Evolutionary conservation across 2,888 invertebrate species (phyloP).

Genomic region (Tanytarsus gracilentus): DNA sequence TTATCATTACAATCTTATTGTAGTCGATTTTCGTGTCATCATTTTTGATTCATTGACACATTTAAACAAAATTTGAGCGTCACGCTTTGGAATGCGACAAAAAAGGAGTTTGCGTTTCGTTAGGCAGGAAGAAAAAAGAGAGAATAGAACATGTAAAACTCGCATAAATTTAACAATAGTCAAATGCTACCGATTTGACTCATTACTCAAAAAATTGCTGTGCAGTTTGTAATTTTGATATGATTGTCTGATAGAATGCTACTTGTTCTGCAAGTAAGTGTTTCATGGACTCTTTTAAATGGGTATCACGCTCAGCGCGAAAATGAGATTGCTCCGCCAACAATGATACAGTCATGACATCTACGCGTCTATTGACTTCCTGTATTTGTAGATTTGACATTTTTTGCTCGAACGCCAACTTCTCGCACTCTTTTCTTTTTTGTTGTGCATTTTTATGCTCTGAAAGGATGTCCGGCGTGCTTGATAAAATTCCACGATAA

Average conservation of each 20-base stretch:
- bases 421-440: conserved; percentile 82
- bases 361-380: conserved; percentile 73
- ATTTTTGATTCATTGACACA: no score
- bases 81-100: no score
- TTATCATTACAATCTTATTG: no score
- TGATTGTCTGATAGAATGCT: conserved; percentile 79
- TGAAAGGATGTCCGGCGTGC: conserved; percentile 81
- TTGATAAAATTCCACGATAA: conserved; percentile 84
- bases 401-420: conserved; percentile 66
- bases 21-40: no score
- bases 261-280: conserved; percentile 82
- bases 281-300: conserved; percentile 79
- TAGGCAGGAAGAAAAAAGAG: neutral
- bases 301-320: conserved; percentile 73
- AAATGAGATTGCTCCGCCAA: conserved; percentile 94
- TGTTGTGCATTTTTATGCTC: conserved; percentile 85
- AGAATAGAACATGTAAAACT: no score
- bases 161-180: neutral
- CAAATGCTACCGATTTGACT: neutral
- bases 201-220: conserved; percentile 43
- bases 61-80: no score
- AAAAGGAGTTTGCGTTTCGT: no score
- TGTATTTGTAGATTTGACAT: conserved; percentile 72
- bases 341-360: conserved; percentile 85
- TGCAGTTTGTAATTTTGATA: conserved; percentile 59